A percentile compares a stretch with the other conserved stretches of the same genome.
These are phyloP conservation scores for Listronotus oregonensis DNA, from an alignment of 1,140 invertebrate species.

Conservation along the genomic window DNA sequence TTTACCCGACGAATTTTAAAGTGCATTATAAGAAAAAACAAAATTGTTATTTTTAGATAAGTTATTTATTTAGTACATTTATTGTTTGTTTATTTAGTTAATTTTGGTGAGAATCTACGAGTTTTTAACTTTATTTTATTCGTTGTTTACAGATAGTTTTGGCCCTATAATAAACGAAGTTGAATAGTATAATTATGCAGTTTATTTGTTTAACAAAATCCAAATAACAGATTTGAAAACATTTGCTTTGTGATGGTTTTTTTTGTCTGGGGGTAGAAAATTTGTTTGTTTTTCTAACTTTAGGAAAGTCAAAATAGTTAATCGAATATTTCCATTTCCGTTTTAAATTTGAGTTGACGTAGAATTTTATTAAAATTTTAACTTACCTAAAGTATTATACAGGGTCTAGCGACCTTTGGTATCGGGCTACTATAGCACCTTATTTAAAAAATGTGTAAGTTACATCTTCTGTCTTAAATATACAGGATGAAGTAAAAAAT, in stretches of 20 bases:
- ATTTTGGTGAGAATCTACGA: constrained; percentile 43
- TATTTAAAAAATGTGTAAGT: no score
- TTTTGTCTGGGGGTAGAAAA: neutral
- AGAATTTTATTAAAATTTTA: no score
- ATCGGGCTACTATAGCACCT: no score
- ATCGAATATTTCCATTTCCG: no score
- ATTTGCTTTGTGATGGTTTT: constrained; percentile 2
- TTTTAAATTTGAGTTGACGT: no score
- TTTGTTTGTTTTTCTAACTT: no score
- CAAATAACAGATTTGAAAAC: constrained; percentile 5
- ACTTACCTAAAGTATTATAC: no score
- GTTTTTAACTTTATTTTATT: constrained; percentile 26
- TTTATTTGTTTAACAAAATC: constrained; percentile 16
- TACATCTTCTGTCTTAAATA: no score
- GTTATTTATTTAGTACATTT: constrained; percentile 48
- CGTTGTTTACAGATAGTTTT: constrained; percentile 25
- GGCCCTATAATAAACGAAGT: constrained; percentile 9
- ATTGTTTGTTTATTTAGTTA: constrained; percentile 46
- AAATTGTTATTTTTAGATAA: constrained; percentile 54
- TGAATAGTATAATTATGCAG: constrained; percentile 9
- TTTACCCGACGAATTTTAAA: constrained; percentile 51
- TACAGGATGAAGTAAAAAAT: no score
- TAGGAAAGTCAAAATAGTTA: no score
- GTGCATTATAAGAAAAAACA: constrained; percentile 51
- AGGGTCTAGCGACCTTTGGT: no score